Evolutionary conservation across 2,888 invertebrate genomes (phyloP).

Genomic region (Eledone cirrhosa): DNA sequence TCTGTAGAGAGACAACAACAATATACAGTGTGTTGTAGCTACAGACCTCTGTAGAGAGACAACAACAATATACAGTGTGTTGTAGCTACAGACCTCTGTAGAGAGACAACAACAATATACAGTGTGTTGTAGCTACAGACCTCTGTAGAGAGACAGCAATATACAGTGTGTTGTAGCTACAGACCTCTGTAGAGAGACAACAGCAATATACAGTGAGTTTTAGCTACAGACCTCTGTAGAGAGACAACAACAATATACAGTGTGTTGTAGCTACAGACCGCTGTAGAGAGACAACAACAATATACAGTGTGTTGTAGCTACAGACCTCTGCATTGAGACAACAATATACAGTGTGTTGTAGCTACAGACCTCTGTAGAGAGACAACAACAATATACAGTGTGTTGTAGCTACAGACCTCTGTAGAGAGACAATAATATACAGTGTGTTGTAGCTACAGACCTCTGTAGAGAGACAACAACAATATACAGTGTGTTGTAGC

Average conservation of each 20-base stretch:
- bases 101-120: conserved; percentile 24
- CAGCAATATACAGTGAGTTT: no score
- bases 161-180: no score
- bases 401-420: conserved; percentile 55
- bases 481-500: no score
- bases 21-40: no score
- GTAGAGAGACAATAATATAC: conserved; percentile 31
- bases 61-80: no score
- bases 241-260: no score
- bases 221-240: conserved; percentile 52
- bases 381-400: no score
- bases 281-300: conserved; percentile 39
- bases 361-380: conserved; percentile 49
- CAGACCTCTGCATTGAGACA: conserved; percentile 43
- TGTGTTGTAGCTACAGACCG: no score
- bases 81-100: conserved; percentile 52
- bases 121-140: no score
- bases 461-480: conserved; percentile 40
- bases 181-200: conserved; percentile 44
- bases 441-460: no score
- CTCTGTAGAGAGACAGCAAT: conserved; percentile 40
- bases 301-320: no score
- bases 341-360: no score
- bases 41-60: conserved; percentile 46
- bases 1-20: conserved; percentile 38